These are phyloP conservation scores for Carcharodon carcharias DNA, from an alignment of 2,797 vertebrate genomes.

Conservation along the genomic window DNA sequence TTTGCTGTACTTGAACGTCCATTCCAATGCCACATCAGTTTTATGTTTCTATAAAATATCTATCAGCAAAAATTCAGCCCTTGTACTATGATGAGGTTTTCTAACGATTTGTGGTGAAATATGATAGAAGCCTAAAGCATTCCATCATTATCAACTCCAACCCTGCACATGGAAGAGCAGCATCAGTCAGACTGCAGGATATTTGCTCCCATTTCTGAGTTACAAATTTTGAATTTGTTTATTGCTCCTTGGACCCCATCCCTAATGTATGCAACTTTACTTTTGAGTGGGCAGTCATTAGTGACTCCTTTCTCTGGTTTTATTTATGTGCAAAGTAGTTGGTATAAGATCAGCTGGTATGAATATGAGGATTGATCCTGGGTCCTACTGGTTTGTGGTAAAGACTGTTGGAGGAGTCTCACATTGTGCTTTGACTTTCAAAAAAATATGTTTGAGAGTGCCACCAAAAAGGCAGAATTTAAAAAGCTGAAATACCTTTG, in stretches of 20 bases:
- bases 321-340: neutral
- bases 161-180: neutral
- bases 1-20: neutral
- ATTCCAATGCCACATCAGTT: neutral
- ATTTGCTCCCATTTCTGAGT: neutral
- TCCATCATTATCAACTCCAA: neutral
- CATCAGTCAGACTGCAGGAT: neutral
- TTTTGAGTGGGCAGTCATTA: neutral
- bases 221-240: neutral
- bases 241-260: neutral
- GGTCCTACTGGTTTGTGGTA: too few relatives aligned
- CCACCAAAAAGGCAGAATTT: neutral
- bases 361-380: neutral
- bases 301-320: neutral
- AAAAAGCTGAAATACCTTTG: too few relatives aligned
- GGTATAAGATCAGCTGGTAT: neutral
- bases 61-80: too few relatives aligned
- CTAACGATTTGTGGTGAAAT: neutral
- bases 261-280: neutral
- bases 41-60: neutral
- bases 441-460: neutral
- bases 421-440: neutral
- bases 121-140: neutral
- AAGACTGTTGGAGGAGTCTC: neutral
- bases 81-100: neutral